Evolutionary conservation across 2,797 vertebrate species (phyloP), one percentile per base, ranked within the genome.

Genomic region (Anomalospiza imberbis): DNA sequence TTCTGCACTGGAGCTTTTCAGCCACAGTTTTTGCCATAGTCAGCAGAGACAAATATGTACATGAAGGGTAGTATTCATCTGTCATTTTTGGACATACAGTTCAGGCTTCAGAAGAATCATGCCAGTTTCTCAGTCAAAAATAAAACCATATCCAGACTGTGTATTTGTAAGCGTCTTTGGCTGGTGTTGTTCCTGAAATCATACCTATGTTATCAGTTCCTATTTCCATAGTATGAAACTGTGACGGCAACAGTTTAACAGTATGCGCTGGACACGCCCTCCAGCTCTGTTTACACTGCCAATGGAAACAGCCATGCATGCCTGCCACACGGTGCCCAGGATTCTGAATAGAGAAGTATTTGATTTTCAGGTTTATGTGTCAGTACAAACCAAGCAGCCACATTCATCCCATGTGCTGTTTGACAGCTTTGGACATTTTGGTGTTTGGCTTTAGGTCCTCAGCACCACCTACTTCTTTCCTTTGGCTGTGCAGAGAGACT

Each of bases 281-380:
- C 28, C 21, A 17, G 17, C 34, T 83, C 72, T 58, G 25, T 81
- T 72, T 54, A 31, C 12, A 18, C 45, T 42, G 5, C 17, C 38
- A 2, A 3, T 12, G 13, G 51, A 51, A 80, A n/a, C 12, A 42
- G 38, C 44, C 17, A 1, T 10, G 6, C 0, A 0, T 34, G 44
- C 31, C 34, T 47, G 36, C 22, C 22, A 25, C 54, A 73, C 40
- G 19, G 36, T 2, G 1, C 74, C 54, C 66, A 67, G 34, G 5
- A 62, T 63, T 65, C 48, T 71, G 55, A 42, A n/a, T 1, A 48
- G 6, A 51, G 22, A 34, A 47, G 3, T 25, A 17, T 38, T 91
- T 84, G 1, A 26, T 92, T 92, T 86, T 34, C 40, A 58, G 29
- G 7, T 24, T n/a, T 32, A 45, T 73, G 22, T 82, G 45, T 85